Conservation (phyloP, 2,113 vertebrate genomes). For the pig (Sus scrofa) region T2T-Sscrofa CM000829.6:41875501-41876000, state of each 20-base stretch:
- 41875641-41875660: neutral
- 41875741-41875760: neutral
- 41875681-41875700: neutral
- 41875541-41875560: neutral
- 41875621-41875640: neutral
- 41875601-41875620: neutral
- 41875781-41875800: neutral
- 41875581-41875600: neutral
- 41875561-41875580: neutral
- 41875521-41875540: slow-evolving; percentile 29
- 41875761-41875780: neutral
- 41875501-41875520: neutral
- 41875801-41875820: neutral
- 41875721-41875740: neutral
- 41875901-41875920: slow-evolving; percentile 4
- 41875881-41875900: slow-evolving; percentile 28
- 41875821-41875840: neutral
- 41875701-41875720: neutral
- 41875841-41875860: neutral
- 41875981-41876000: neutral
- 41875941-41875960: neutral
- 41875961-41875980: slow-evolving; percentile 29
- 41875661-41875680: neutral
- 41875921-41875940: neutral
- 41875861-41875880: neutral